phyloP scores from a whole-genome alignment of 2,888 invertebrate species.

The Trichogramma dendrolimi region DNA sequence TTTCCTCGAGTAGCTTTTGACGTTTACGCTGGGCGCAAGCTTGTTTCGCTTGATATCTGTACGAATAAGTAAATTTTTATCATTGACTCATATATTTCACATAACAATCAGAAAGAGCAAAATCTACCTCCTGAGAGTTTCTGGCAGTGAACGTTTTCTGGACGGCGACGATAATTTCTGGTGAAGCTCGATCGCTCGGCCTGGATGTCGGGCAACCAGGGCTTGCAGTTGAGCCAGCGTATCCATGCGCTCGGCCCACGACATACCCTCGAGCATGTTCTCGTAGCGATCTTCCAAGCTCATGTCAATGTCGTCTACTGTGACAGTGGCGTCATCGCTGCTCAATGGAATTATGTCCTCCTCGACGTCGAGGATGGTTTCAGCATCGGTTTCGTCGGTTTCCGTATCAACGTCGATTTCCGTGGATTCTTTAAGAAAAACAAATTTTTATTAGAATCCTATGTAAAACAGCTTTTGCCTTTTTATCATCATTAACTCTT shows the following conservation, averaged over 20 bases:
- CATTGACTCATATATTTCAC: background rate
- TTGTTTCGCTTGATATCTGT: conserved; percentile 79
- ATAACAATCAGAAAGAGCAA: background rate
- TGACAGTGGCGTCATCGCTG: conserved; percentile 8
- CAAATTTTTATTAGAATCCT: background rate
- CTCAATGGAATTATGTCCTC: conserved; percentile 38
- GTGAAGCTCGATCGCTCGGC: conserved; percentile 85
- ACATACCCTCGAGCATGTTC: conserved; percentile 59
- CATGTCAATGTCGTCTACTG: conserved; percentile 35
- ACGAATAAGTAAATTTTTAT: background rate
- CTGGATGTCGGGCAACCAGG: conserved; percentile 83
- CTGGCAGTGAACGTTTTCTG: conserved; percentile 76
- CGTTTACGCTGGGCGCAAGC: conserved; percentile 86
- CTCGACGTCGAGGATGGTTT: conserved; percentile 56
- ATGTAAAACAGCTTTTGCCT: background rate
- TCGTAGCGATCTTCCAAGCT: conserved; percentile 49
- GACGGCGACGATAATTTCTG: conserved; percentile 91
- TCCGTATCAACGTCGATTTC: conserved; percentile 77
- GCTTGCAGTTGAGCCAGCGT: conserved; percentile 74
- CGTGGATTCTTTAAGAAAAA: conserved; percentile 55
- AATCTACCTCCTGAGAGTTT: conserved; percentile 61
- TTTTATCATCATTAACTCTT: background rate
- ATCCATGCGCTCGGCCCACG: conserved; percentile 82
- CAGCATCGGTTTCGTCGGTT: conserved; percentile 75
- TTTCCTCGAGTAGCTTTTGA: conserved; percentile 75